Conservation (phyloP, 2,888 invertebrate genomes). For the Amiota minor region DNA sequence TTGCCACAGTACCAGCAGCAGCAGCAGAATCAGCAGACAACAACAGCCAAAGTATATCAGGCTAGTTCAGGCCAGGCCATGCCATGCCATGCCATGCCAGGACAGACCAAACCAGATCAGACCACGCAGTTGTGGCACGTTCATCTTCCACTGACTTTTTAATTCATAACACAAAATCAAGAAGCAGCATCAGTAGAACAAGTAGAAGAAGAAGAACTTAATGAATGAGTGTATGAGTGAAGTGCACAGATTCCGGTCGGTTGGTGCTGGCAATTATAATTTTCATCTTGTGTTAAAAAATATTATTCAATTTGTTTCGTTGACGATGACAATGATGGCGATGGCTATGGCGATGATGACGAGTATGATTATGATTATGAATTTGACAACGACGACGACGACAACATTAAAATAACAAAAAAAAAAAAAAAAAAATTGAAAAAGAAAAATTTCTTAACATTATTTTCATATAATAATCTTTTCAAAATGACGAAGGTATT, state of each 20-base stretch:
- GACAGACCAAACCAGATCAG: background rate
- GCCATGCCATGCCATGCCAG: background rate
- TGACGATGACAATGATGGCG: background rate
- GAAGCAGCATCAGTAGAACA: slow-evolving; percentile 8
- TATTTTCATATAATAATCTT: background rate
- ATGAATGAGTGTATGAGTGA: slow-evolving; percentile 30
- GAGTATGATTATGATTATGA: background rate
- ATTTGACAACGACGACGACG: too few species aligned
- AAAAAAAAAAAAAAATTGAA: background rate
- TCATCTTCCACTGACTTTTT: background rate
- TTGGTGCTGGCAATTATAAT: slow-evolving; percentile 61
- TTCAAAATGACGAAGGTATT: too few species aligned
- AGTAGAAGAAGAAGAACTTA: slow-evolving; percentile 1
- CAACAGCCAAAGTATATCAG: background rate
- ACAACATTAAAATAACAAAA: background rate
- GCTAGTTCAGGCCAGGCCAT: slow-evolving; percentile 19
- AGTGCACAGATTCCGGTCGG: slow-evolving; percentile 45
- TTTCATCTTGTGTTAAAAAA: slow-evolving; percentile 59
- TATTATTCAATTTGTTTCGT: slow-evolving; percentile 61
- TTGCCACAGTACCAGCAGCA: slow-evolving; percentile 38
- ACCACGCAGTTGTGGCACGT: too few species aligned
- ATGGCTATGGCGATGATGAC: background rate
- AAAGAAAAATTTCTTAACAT: background rate
- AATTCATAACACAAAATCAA: background rate
- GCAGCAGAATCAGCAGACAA: too few species aligned